Base-by-base conservation (phyloP, 2,888 invertebrate species). In the Coronaproctus castanopsis region DNA sequence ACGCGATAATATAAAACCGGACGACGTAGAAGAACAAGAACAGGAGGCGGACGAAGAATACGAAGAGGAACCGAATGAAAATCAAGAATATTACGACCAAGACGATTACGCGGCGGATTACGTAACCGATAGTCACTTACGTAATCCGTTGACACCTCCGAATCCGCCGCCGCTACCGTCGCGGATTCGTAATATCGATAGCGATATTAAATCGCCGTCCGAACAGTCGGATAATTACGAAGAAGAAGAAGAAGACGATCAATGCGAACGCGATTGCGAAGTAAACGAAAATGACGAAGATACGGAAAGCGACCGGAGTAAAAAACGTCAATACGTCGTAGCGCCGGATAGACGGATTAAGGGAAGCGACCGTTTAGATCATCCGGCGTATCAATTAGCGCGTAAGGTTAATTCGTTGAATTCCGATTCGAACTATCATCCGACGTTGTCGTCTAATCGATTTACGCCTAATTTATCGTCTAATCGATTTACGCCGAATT, bases 21-120 rank as follows among this genome's bases (percentile, higher is more conserved):
- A 49, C 20, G 59, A 55, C 10, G 54, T 54, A 49, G 49, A 54
- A 49, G 54, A 50, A 19, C 54, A 49, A 52, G 58, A 58, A 21
- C 53, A 58, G 51, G 36, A 36, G 22, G 52, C 23, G 52, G 51
- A 21, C 54, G 57, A 21, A 57, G 54, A 52, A 52, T n/a, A 8
- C 21, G 52, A 59, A 2, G 55, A 59, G 3, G 57, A 61, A 18
- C 10, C 52, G 14, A 23, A 55, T 20, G 58, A 61, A 21, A 54
- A 61, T 10, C 56, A 62, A n/a, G 59, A 63, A 24, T 61, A 63
- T 24, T 58, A 62, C 51, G 50, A 61, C 36, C 58, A 61, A 49
- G 53, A 61, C 36, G 62, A 62, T 52, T 54, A 55, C 24, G 54
- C 55, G 20, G 58, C 59, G 21, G 60, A 60, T 48, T 53, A 62